Evolutionary conservation across 2,113 vertebrate genomes (phyloP).

Genomic region (Cisticola juncidis): DNA sequence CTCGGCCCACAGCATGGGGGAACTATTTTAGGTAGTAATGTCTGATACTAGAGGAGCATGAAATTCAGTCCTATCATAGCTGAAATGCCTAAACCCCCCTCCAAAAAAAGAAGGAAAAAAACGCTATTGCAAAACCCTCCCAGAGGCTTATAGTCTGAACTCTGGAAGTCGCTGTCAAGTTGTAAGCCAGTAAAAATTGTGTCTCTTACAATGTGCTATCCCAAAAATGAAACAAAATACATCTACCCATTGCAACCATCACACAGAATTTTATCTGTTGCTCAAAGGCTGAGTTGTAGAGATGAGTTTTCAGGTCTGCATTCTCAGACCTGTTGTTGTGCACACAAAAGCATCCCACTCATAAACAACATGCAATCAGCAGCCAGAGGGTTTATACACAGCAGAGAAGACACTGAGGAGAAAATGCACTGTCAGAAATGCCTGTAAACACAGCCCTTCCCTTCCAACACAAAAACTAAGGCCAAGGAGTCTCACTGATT

Average conservation of each 20-base stretch:
- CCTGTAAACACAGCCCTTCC: neutral
- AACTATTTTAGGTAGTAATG: conserved; percentile 63
- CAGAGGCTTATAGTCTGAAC: neutral
- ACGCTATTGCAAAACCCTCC: neutral
- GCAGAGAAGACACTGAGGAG: neutral
- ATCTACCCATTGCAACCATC: neutral
- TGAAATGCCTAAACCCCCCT: conserved; percentile 29
- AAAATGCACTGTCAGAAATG: neutral
- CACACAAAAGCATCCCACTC: neutral
- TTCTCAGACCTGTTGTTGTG: neutral
- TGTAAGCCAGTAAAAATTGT: neutral
- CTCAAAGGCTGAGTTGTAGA: rapidly evolving
- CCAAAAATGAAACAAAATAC: neutral
- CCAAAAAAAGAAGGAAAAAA: neutral
- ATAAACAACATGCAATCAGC: rapidly evolving
- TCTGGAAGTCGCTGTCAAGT: neutral
- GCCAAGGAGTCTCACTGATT: neutral
- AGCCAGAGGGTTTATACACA: neutral
- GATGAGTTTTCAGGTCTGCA: neutral
- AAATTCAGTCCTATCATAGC: conserved; percentile 59
- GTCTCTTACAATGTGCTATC: neutral
- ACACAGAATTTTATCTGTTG: neutral
- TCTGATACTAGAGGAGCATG: conserved; percentile 54
- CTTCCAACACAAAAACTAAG: neutral
- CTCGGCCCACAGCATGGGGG: neutral